Conservation (phyloP, 2,113 vertebrate genomes). For the Pristiophorus japonicus region DNA sequence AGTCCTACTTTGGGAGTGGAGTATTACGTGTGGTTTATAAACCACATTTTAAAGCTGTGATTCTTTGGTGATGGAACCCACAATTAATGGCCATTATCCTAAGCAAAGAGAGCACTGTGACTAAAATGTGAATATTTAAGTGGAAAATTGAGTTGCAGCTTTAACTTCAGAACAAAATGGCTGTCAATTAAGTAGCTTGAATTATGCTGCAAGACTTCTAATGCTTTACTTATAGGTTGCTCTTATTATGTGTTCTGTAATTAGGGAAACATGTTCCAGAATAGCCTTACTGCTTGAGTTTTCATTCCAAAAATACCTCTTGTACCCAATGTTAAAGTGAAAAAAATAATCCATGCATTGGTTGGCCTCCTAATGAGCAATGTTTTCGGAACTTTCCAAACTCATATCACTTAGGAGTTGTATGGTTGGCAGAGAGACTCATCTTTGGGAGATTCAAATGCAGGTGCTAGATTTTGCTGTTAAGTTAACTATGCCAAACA, state of each 20-base stretch:
- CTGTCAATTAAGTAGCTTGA: not conserved
- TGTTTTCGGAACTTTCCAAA: not conserved
- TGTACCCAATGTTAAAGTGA: not conserved
- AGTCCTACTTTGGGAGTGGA: not conserved
- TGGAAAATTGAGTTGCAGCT: not conserved
- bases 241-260: not conserved
- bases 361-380: not conserved
- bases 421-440: not conserved
- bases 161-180: not conserved
- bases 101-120: not conserved
- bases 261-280: not conserved
- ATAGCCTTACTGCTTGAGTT: not conserved
- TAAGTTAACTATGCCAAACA: not conserved
- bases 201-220: not conserved
- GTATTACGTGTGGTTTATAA: not conserved
- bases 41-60: not conserved
- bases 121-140: not conserved
- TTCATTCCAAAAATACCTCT: too few relatives aligned
- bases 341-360: not conserved
- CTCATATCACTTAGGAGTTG: not conserved
- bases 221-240: not conserved
- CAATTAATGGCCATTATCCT: conserved; percentile 21
- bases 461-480: not conserved
- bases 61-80: not conserved
- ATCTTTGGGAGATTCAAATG: not conserved